Conservation (phyloP, 2,888 invertebrate genomes). For the Zaprionus obscuricornis region DNA sequence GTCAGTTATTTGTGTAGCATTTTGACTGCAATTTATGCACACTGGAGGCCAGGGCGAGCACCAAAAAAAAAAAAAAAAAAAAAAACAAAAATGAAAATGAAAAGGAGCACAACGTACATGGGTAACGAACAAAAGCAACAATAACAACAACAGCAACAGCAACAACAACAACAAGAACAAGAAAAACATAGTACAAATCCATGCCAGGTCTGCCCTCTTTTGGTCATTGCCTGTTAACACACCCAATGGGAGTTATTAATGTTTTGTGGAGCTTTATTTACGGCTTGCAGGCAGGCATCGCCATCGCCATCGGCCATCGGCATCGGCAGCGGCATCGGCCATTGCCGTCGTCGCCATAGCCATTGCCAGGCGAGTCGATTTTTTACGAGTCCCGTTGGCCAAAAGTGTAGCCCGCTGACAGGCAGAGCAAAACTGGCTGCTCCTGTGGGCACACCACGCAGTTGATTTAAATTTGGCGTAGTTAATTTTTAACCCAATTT, state of each 20-base stretch:
- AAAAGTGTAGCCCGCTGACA: conserved; percentile 64
- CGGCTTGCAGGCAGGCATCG: conserved; percentile 56
- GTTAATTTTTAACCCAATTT: conserved; percentile 76
- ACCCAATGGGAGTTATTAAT: conserved; percentile 79
- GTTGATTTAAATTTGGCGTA: conserved; percentile 76
- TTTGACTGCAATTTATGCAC: conserved; percentile 69
- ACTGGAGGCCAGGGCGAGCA: conserved; percentile 31
- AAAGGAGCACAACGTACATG: not conserved
- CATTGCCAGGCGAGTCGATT: conserved; percentile 52
- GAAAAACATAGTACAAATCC: conserved; percentile 65
- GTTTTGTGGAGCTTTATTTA: conserved; percentile 71
- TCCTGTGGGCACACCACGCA: conserved; percentile 31
- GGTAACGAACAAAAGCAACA: not conserved
- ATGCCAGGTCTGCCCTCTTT: conserved; percentile 62
- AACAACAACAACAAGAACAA: too few relatives aligned
- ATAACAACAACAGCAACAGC: too few relatives aligned
- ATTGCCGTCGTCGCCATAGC: not conserved
- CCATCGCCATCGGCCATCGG: not conserved
- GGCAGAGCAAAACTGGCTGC: conserved; percentile 30
- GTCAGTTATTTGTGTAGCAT: conserved; percentile 58
- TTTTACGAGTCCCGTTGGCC: conserved; percentile 68
- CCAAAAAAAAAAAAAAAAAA: not conserved
- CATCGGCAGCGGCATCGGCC: too few relatives aligned
- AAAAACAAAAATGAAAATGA: too few relatives aligned
- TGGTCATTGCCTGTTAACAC: conserved; percentile 79